A percentile compares a stretch with the other conserved stretches of the same genome.
Evolutionary conservation across 2,797 vertebrate genomes (phyloP).

Genomic region (Podarcis siculus): DNA sequence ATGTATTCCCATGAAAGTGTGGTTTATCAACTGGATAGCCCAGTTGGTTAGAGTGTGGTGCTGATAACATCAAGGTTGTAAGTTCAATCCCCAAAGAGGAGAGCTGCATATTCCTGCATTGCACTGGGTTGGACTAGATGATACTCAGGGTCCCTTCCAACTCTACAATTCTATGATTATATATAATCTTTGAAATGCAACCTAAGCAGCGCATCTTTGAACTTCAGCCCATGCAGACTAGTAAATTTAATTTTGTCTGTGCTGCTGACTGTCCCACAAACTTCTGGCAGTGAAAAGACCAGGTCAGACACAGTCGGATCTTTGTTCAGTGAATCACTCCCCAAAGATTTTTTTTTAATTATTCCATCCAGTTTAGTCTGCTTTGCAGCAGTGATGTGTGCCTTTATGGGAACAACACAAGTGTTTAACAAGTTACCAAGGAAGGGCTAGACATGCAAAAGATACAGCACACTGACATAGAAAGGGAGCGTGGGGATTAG

Average conservation of each 20-base stretch:
- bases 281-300: conserved; percentile 61
- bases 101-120: no score
- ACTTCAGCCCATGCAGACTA: conserved; percentile 56
- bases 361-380: conserved; percentile 62
- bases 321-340: conserved; percentile 69
- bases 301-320: conserved; percentile 70
- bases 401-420: conserved; percentile 50
- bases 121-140: no score
- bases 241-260: conserved; percentile 54
- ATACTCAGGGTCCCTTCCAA: no score
- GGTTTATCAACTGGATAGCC: no score
- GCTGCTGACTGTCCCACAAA: conserved; percentile 41
- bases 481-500: conserved; percentile 24
- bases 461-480: not conserved
- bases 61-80: no score
- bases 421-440: conserved; percentile 51
- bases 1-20: no score
- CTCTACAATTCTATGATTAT: no score
- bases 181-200: no score
- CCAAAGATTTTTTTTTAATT: conserved; percentile 52
- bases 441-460: conserved; percentile 45
- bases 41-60: no score
- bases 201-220: conserved; percentile 50
- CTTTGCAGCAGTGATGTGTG: conserved; percentile 27
- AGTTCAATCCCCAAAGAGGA: no score